Conservation (phyloP, 2,888 invertebrate species). For the Andrena bicolor region DNA sequence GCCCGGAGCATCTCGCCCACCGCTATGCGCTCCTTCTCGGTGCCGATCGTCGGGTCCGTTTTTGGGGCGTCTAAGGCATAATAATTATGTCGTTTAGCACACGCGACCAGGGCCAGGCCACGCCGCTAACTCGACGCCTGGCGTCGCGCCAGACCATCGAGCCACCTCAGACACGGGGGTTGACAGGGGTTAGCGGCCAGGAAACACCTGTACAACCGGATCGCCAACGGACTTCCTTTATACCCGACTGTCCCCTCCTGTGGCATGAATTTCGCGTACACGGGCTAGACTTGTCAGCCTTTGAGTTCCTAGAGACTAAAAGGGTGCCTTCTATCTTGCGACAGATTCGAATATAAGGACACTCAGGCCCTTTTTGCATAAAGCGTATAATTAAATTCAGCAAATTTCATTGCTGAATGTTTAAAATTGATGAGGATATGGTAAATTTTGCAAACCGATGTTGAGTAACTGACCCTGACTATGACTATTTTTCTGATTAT, state of each 20-base stretch:
- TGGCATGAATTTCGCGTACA: not conserved
- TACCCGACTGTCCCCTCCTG: not conserved
- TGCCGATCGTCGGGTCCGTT: slow-evolving; percentile 80
- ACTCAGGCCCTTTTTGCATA: too few species aligned
- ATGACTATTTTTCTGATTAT: too few species aligned
- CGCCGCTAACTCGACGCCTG: slow-evolving; percentile 74
- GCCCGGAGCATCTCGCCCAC: slow-evolving; percentile 80
- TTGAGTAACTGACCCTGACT: too few species aligned
- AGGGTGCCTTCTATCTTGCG: too few species aligned
- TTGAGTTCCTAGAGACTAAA: not conserved
- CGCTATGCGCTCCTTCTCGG: slow-evolving; percentile 80
- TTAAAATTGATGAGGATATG: too few species aligned
- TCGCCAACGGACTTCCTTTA: not conserved
- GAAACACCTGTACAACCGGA: slow-evolving; percentile 21
- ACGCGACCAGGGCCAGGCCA: slow-evolving; percentile 55
- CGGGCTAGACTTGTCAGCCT: not conserved
- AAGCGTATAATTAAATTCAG: too few species aligned
- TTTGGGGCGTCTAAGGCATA: slow-evolving; percentile 82
- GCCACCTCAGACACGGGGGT: slow-evolving; percentile 1
- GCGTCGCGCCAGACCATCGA: slow-evolving; percentile 68
- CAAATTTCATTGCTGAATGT: too few species aligned
- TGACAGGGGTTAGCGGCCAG: slow-evolving; percentile 20
- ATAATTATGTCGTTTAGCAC: slow-evolving; percentile 77
- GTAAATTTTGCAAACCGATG: too few species aligned
- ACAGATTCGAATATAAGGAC: too few species aligned